Conservation (phyloP, 2,888 invertebrate genomes). For the Cactoblastis cactorum region DNA sequence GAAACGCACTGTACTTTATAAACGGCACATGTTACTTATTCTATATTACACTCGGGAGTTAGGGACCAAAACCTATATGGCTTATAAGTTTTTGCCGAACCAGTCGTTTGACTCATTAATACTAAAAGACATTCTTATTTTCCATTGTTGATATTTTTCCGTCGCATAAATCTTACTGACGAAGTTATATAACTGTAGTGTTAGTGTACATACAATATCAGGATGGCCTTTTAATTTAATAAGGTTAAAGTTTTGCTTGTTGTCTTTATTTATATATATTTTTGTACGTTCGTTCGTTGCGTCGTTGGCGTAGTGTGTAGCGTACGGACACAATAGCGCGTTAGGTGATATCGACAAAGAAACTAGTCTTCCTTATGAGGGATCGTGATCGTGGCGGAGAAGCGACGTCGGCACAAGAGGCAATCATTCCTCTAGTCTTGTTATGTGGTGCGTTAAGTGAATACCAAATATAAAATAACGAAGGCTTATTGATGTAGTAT, state of each 20-base stretch:
- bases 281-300: constrained; percentile 69
- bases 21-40: constrained; percentile 30
- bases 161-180: constrained; percentile 38
- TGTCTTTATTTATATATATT: constrained; percentile 72
- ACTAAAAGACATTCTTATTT: constrained; percentile 66
- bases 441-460: constrained; percentile 73
- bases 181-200: constrained; percentile 50
- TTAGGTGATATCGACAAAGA: constrained; percentile 75
- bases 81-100: constrained; percentile 30
- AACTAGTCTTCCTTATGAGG: constrained; percentile 77
- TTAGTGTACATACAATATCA: constrained; percentile 67
- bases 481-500: constrained; percentile 64
- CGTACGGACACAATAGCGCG: constrained; percentile 63
- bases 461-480: constrained; percentile 77
- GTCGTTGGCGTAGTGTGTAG: constrained; percentile 56
- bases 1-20: constrained; percentile 23
- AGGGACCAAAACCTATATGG: constrained; percentile 53
- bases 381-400: constrained; percentile 41
- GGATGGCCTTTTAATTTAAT: constrained; percentile 71
- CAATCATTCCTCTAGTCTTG: constrained; percentile 78
- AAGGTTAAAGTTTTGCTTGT: constrained; percentile 69
- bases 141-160: constrained; percentile 41
- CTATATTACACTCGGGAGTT: constrained; percentile 39
- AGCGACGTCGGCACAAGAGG: constrained; percentile 62
- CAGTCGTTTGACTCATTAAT: constrained; percentile 38